Evolutionary conservation across 1,140 invertebrate species (phyloP), one percentile per base, ranked within the genome.

Genomic region (Bombus terrestris): DNA sequence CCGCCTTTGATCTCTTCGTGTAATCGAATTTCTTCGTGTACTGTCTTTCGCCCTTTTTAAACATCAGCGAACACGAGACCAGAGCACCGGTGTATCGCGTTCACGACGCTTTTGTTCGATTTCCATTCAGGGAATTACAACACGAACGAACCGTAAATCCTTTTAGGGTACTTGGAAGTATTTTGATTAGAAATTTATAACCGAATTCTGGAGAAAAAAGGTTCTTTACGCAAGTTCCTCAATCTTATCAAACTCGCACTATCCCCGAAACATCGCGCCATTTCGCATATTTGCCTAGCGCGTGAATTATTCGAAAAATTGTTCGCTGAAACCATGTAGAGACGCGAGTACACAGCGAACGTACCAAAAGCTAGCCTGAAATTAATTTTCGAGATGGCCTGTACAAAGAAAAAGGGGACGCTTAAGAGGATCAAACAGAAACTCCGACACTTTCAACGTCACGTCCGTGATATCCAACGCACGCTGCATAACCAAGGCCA

Each of bases 21-120:
- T 78, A 78, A 78, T 78, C 43, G 76, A 64, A 78, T 43, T 64
- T 41, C 39, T 78, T 57, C 53, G 6, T 5, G 25, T 28, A 18
- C 22, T 2, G 22, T 37, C 25, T 6, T 37, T 66, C 13, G 53
- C 15, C 12, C 25, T 76, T 75, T 69, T 76, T 76, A 76, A 76
- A n/a, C 32, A n/a, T 76, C 25, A 13, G 12, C 32, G 53, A 35
- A 76, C 9, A 6, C 25, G 32, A 13, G 59, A n/a, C 2, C 13
- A 5, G 64, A 32, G 6, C 15, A 22, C 2, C 2, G 18, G 28
- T 74, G n/a, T 32, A 32, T 12, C 10, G 9, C 41, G 15, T 28
- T 0, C 43, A 1, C 66, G 8, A 9, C 6, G 5, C 66, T 22
- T 9, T 6, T 32, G 13, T 9, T 1, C 41, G 28, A 32, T 43